phyloP scores from a whole-genome alignment of 2,797 vertebrate genomes.

The Acestrorhynchus altus region DNA sequence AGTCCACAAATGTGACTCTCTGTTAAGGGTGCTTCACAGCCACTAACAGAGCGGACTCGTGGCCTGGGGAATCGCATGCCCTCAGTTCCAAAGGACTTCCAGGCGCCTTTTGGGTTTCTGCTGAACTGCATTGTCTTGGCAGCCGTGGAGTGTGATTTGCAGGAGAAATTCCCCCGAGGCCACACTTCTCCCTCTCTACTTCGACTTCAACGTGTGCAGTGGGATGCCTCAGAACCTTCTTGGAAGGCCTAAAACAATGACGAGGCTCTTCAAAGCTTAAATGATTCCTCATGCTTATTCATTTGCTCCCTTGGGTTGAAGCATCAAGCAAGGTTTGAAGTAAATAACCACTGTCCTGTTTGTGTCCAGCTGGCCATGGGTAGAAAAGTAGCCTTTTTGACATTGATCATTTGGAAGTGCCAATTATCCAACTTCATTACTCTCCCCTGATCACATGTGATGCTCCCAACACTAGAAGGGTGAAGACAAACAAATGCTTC shows the following conservation, averaged over 20 bases:
- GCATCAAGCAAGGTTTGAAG: slow-evolving; percentile 12
- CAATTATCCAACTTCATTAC: neutral
- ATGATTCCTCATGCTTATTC: slow-evolving; percentile 14
- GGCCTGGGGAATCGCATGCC: slow-evolving; percentile 7
- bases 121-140: neutral
- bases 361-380: slow-evolving; percentile 10
- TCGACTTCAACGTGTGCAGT: neutral
- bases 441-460: too few species aligned
- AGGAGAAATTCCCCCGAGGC: slow-evolving; percentile 22
- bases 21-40: slow-evolving; percentile 23
- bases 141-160: neutral
- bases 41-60: slow-evolving; percentile 2
- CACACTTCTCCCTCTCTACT: slow-evolving; percentile 16
- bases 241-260: slow-evolving; percentile 2
- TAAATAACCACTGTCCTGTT: slow-evolving; percentile 1
- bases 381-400: too few species aligned
- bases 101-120: slow-evolving; percentile 9
- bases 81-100: neutral
- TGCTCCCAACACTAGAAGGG: too few species aligned
- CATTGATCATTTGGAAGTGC: too few species aligned
- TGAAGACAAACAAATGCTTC: too few species aligned
- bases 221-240: neutral
- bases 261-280: neutral
- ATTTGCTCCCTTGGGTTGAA: slow-evolving; percentile 4
- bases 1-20: neutral